Evolutionary conservation across 2,113 vertebrate species (phyloP), one percentile per base, ranked within the genome.

Genomic region (Bagarius yarrelli): DNA sequence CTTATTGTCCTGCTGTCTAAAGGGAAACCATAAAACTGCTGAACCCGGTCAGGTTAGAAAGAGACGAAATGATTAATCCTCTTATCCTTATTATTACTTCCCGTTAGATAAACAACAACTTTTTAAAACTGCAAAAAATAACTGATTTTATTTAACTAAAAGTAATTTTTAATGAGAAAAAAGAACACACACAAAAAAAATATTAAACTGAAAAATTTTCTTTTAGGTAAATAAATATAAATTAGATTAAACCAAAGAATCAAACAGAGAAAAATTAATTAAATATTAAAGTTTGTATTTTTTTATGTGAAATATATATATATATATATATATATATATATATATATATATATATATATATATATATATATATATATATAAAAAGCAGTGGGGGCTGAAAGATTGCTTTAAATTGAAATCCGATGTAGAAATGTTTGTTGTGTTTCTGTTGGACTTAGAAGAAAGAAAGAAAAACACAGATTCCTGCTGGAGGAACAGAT

Each of bases 1-100:
- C 36, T 87, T 87, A 75, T 70, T 86, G 80, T 83, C 64, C 76
- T 82, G 74, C 72, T 77, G 57, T 50, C 44, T 61, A 57, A 60
- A 82, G 63, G 34, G 77, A 66, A 9, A 59, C 60, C 64, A 76
- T 55, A 75, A 32, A 66, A 55, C 60, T 66, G 67, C 36, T n/a
- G 12, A 82, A 52, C 50, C 79, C 71, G 57, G 44, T 27, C 40
- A 75, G 18, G 14, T 55, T 36, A 14, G 21, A 27, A 53, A 36
- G 64, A 53, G 59, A 81, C 14, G 47, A 67, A 44, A 55, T 12
- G 30, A 64, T 34, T 3, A 6, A 50, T 59, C 15, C 56, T 70
- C 53, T 11, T 59, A 34, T 64, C 8, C 18, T 4, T 3, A 13
- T 9, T 66, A n/a, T 21, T 67, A 47, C 40, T 71, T 71, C n/a